Evolutionary conservation across 2,888 invertebrate species (phyloP).

Genomic region (Julus scanicus): DNA sequence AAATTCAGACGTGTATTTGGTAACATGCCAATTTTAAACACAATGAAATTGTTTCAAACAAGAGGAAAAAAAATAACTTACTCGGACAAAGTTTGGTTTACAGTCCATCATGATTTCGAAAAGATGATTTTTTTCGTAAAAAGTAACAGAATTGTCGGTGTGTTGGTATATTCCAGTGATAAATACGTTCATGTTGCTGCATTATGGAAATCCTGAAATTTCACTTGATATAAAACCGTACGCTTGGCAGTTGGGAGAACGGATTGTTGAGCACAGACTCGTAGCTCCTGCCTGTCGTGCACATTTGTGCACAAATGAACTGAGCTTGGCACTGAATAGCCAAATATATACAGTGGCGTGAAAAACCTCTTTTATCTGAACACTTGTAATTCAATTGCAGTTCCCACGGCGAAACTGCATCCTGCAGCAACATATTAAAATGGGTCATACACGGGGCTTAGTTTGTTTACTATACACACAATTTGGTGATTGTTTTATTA

Average conservation of each 20-base stretch:
- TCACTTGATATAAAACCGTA: not conserved
- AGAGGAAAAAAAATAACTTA: not conserved
- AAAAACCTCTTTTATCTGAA: constrained; percentile 44
- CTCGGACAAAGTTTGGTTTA: constrained; percentile 6
- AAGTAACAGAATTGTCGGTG: not conserved
- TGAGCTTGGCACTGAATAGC: not conserved
- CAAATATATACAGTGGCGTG: not conserved
- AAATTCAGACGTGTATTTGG: not conserved
- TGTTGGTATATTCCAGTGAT: not conserved
- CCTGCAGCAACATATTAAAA: not conserved
- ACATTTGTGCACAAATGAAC: constrained; percentile 9
- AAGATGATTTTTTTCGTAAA: not conserved
- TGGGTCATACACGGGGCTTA: not conserved
- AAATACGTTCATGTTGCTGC: not conserved
- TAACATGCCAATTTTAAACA: constrained; percentile 9
- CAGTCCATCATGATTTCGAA: not conserved
- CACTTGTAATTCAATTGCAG: constrained; percentile 7
- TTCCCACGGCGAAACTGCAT: not conserved
- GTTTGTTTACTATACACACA: not conserved
- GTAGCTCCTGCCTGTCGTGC: not conserved
- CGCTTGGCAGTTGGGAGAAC: not conserved
- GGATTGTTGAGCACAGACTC: not conserved
- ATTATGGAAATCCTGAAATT: not conserved
- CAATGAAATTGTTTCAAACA: not conserved
- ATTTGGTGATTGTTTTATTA: not conserved